Conservation (phyloP, 1,140 invertebrate species). For the Cydia fagiglandana region DNA sequence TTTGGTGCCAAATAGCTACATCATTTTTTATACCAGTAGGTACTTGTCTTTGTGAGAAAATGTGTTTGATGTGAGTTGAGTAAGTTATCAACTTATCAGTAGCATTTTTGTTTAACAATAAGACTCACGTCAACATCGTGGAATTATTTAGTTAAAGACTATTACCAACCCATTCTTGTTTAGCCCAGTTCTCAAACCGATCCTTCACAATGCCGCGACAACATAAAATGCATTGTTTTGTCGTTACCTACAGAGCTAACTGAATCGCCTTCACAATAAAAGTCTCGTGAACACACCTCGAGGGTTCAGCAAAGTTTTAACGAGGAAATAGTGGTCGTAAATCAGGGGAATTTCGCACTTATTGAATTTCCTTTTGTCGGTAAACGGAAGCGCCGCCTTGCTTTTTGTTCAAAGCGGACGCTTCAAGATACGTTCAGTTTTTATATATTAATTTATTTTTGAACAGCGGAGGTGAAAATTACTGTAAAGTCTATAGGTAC, state of each 20-base stretch:
- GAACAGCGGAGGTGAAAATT: too few species aligned
- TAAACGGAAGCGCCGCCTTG: constrained; percentile 57
- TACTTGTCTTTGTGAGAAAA: background rate
- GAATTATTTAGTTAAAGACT: background rate
- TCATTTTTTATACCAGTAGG: background rate
- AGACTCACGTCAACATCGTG: too few species aligned
- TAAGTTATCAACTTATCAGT: too few species aligned
- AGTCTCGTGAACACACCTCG: constrained; percentile 52
- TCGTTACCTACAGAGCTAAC: constrained; percentile 18
- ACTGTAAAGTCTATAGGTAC: too few species aligned
- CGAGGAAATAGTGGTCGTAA: constrained; percentile 36
- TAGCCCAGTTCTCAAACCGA: background rate
- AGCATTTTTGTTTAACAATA: too few species aligned
- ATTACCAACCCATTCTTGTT: background rate
- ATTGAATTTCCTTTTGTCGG: constrained; percentile 56
- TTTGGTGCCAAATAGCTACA: constrained; percentile 12
- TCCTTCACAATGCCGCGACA: background rate
- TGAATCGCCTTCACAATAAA: constrained; percentile 53
- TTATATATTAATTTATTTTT: constrained; percentile 37
- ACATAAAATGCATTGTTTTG: constrained; percentile 34
- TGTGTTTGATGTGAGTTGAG: too few species aligned
- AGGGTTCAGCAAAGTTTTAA: constrained; percentile 53
- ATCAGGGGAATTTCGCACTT: constrained; percentile 35
- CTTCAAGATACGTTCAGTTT: constrained; percentile 49
- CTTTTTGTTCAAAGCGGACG: constrained; percentile 66